Conservation (phyloP, 1,140 invertebrate species). For the Monomorium pharaonis region DNA sequence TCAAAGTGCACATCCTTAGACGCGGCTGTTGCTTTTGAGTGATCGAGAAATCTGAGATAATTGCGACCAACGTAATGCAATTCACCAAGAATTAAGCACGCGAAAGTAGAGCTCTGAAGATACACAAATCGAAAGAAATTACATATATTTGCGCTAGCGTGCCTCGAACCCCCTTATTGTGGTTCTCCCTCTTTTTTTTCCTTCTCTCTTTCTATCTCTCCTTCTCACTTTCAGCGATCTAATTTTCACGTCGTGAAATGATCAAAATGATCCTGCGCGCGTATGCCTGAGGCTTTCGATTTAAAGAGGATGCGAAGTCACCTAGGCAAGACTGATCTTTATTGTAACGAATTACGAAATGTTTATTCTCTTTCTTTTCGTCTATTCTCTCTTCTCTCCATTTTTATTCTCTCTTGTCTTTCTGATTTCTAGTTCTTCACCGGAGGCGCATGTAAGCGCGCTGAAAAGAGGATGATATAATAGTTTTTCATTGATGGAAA, state of each 20-base stretch:
- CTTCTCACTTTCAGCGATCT: slow-evolving; percentile 51
- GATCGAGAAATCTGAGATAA: slow-evolving; percentile 33
- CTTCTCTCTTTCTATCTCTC: slow-evolving; percentile 17
- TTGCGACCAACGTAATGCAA: slow-evolving; percentile 23
- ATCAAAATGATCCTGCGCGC: slow-evolving; percentile 71
- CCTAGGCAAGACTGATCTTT: slow-evolving; percentile 79
- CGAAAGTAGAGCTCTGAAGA: slow-evolving; percentile 6
- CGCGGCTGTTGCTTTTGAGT: slow-evolving; percentile 31
- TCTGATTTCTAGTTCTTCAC: slow-evolving; percentile 6
- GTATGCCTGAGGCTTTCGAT: slow-evolving; percentile 79
- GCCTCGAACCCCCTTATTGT: slow-evolving; percentile 68
- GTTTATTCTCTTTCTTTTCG: slow-evolving; percentile 37
- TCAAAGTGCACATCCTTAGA: slow-evolving; percentile 46
- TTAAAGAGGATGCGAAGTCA: slow-evolving; percentile 75
- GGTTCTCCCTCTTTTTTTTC: slow-evolving; percentile 41
- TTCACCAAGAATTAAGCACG: background rate
- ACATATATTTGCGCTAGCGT: slow-evolving; percentile 62
- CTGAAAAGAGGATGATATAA: background rate
- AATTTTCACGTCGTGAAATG: slow-evolving; percentile 51
- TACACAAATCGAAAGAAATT: slow-evolving; percentile 37
- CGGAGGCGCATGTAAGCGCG: background rate
- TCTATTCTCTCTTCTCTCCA: background rate
- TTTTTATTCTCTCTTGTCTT: background rate
- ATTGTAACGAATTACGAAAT: slow-evolving; percentile 40
- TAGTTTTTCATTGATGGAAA: slow-evolving; percentile 7